Evolutionary conservation across 2,888 invertebrate species (phyloP).

Genomic region (Diaprepes abbreviatus): DNA sequence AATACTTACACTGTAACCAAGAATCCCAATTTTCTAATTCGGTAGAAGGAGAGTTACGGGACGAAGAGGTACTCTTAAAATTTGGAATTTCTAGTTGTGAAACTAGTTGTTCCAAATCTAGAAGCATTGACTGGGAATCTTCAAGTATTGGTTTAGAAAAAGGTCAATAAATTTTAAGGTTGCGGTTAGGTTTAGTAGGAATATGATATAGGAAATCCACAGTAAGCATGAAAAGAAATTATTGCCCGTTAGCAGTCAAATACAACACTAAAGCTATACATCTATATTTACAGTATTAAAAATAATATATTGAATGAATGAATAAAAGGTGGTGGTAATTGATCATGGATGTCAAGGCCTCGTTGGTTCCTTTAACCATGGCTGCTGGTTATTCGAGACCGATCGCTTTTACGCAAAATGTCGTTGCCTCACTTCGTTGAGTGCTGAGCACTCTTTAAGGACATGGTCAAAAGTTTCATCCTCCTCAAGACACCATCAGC

Average conservation of each 20-base stretch:
- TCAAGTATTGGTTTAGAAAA: background rate
- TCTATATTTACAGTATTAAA: no score
- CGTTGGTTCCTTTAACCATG: no score
- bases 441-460: no score
- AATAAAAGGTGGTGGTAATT: no score
- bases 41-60: constrained; percentile 53
- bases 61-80: constrained; percentile 40
- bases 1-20: constrained; percentile 66
- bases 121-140: constrained; percentile 70
- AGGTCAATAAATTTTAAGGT: constrained; percentile 21
- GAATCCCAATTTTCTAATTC: constrained; percentile 63
- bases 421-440: no score
- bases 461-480: no score
- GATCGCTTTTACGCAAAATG: no score
- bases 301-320: no score
- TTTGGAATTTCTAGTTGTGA: constrained; percentile 62
- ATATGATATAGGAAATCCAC: constrained; percentile 60
- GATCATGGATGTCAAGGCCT: no score
- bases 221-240: constrained; percentile 59
- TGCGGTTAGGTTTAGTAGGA: constrained; percentile 53
- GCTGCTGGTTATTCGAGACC: no score
- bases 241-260: constrained; percentile 24
- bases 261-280: constrained; percentile 11
- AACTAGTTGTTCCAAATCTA: constrained; percentile 72
- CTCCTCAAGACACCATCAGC: no score